A percentile compares a stretch with the other conserved stretches of the same genome.
Evolutionary conservation across 1,140 invertebrate species (phyloP).

Genomic region (Leptinotarsa lineolata): DNA sequence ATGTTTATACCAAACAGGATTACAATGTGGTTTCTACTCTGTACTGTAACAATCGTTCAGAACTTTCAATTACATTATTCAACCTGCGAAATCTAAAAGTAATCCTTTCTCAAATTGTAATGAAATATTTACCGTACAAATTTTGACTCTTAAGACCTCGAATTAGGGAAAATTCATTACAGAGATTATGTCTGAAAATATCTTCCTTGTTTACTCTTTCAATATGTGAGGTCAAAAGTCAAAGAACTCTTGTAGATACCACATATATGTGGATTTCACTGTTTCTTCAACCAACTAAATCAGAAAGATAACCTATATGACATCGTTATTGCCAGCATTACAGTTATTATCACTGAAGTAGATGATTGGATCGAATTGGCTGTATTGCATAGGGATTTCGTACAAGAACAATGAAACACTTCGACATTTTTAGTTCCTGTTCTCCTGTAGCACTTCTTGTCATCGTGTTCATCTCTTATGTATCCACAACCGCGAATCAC

Average conservation of each 20-base stretch:
- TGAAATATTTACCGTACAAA: too few relatives aligned
- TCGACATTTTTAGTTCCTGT: slow-evolving; percentile 76
- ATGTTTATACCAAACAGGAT: too few relatives aligned
- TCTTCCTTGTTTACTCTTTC: too few relatives aligned
- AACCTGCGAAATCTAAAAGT: too few relatives aligned
- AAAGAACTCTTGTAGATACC: too few relatives aligned
- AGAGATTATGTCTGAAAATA: neutral
- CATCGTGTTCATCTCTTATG: slow-evolving; percentile 65
- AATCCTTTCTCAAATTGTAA: too few relatives aligned
- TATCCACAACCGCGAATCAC: slow-evolving; percentile 78
- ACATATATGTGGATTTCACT: neutral
- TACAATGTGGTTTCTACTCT: too few relatives aligned
- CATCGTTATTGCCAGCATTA: neutral
- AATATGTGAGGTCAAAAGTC: too few relatives aligned
- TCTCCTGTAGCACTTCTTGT: slow-evolving; percentile 65
- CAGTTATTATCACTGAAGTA: neutral
- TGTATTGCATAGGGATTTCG: slow-evolving; percentile 71
- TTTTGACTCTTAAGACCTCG: too few relatives aligned
- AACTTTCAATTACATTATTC: too few relatives aligned
- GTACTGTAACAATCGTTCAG: too few relatives aligned
- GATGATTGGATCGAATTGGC: slow-evolving; percentile 12
- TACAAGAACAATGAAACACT: slow-evolving; percentile 75
- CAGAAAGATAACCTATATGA: slow-evolving; percentile 15
- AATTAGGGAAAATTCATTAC: neutral
- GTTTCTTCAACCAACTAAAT: neutral